Base-by-base conservation (phyloP, 2,797 vertebrate genomes). In the Manis javanica region DNA sequence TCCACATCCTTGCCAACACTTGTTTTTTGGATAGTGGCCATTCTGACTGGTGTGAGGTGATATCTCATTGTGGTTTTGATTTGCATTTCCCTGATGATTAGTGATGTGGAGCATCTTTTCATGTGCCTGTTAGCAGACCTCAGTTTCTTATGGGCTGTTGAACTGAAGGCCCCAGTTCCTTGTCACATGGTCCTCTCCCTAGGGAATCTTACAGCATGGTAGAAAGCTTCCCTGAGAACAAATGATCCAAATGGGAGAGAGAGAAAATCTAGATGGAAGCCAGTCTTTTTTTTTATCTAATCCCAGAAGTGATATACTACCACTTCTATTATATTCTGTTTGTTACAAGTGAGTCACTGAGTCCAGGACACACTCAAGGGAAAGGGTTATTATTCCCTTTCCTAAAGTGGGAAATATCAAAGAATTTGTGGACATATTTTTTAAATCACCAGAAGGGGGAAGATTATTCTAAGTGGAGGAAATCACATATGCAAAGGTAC, bases 341-440 rank as follows among this genome's bases (percentile, higher is more conserved):
- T 81, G 7, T 42, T 88, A 15, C 14, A 93, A 81, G 46, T 46
- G 24, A 89, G 46, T 92, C 55, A 83, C 24, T 49, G 93, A 89
- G 49, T 64, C 26, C 12, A 72, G 79, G n/a, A 16, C 15, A 39
- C 46, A 63, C 37, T 64, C 57, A 86, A 90, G 26, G 16, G 81
- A 13, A 59, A 13, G 3, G 4, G 3, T 81, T 87, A 89, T 39
- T 68, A 79, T 9, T 87, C 59, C 34, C 75, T 19, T 26, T 61
- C 72, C 82, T 90, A 34, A 96, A 84, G 34, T 75, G 13, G 61
- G 4, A 57, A 81, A 1, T 64, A 61, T 87, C 29, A 49, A n/a
- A 46, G 49, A 90, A 92, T 71, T 83, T 92, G 69, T 77, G 29
- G 42, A n/a, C n/a, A 8, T 84, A 69, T 29, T 78, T 95, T 90